A percentile compares a stretch with the other conserved stretches of the same genome.
These are phyloP conservation scores for Prolemur simus DNA, from an alignment of 2,113 vertebrate species.

Conservation along the genomic window DNA sequence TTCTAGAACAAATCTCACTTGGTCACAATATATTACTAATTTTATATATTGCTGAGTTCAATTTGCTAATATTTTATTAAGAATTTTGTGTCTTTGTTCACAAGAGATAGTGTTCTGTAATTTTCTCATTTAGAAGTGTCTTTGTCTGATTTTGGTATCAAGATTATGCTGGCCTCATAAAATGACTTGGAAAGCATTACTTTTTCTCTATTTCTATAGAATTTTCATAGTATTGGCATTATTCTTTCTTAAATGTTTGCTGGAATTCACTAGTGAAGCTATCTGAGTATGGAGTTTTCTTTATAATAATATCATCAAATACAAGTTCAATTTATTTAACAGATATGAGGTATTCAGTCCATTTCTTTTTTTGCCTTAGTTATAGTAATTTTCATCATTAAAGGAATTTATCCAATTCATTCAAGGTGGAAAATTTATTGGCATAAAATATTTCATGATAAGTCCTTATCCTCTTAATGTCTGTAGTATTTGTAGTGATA, in stretches of 20 bases:
- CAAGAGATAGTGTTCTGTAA: background rate
- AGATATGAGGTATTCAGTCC: background rate
- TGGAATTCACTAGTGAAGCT: background rate
- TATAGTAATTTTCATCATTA: background rate
- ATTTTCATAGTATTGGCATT: background rate
- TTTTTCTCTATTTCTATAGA: background rate
- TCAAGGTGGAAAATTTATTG: slow-evolving; percentile 6
- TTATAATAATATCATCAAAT: background rate
- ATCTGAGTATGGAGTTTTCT: background rate
- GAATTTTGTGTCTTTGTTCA: background rate
- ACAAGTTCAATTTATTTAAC: background rate
- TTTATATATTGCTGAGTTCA: background rate
- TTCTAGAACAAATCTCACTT: background rate
- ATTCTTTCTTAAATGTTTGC: background rate
- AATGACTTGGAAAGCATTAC: background rate
- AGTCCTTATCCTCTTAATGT: background rate
- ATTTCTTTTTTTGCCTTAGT: background rate
- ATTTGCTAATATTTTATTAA: slow-evolving; percentile 35
- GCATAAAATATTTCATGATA: background rate
- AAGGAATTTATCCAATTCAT: background rate
- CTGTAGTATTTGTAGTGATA: background rate
- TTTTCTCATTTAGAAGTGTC: background rate
- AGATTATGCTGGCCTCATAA: background rate
- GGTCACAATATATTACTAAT: background rate
- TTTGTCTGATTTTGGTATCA: background rate